These are phyloP conservation scores for Pimephales promelas DNA, from an alignment of 2,113 vertebrate species.

Conservation along the genomic window DNA sequence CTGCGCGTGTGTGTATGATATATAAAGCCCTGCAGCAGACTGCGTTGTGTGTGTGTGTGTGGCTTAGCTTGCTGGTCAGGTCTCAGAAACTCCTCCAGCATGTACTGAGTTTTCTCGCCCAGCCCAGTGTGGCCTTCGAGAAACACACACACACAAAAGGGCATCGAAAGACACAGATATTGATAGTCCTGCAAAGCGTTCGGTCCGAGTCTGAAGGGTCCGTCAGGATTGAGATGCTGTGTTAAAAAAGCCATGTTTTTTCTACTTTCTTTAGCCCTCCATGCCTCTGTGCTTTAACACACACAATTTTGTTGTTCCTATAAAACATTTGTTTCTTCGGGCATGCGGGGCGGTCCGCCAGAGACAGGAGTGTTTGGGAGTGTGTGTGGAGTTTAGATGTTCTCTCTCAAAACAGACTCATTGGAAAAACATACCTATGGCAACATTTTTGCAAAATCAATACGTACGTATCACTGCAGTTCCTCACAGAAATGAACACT, in stretches of 20 bases:
- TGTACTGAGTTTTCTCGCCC: conserved; percentile 71
- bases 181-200: conserved; percentile 63
- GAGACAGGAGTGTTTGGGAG: too few relatives aligned
- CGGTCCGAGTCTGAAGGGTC: conserved; percentile 54
- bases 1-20: conserved; percentile 37
- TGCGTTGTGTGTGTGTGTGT: too few relatives aligned
- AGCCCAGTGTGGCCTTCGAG: conserved; percentile 67
- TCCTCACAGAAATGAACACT: too few relatives aligned
- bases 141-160: conserved; percentile 57
- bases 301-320: not conserved
- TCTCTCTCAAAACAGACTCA: too few relatives aligned
- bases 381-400: too few relatives aligned
- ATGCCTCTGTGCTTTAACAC: not conserved
- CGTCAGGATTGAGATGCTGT: conserved; percentile 56
- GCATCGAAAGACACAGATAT: conserved; percentile 70
- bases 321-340: too few relatives aligned
- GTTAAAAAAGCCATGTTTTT: conserved; percentile 30
- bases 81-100: conserved; percentile 72
- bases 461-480: too few relatives aligned
- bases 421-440: too few relatives aligned
- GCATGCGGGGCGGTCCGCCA: too few relatives aligned
- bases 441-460: too few relatives aligned
- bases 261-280: not conserved
- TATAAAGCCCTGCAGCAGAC: conserved; percentile 54
- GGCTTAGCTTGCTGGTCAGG: conserved; percentile 71